Conservation (phyloP, 2,113 vertebrate species). For the Colossoma macropomum region DNA sequence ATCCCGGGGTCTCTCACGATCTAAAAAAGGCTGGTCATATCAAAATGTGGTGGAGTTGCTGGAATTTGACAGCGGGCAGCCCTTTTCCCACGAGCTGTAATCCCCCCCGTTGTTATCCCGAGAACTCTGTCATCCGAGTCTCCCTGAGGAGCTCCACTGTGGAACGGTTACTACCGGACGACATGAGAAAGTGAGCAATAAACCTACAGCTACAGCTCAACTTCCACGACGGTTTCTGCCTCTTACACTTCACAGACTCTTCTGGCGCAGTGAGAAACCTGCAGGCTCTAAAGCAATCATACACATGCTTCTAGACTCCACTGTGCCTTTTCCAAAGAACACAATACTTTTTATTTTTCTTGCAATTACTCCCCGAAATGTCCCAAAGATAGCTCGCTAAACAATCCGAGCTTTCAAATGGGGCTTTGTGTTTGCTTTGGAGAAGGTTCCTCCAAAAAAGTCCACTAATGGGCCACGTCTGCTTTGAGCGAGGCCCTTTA, state of each 20-base stretch:
- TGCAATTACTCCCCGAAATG: constrained; percentile 34
- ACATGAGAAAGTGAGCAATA: neutral
- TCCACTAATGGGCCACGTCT: constrained; percentile 3
- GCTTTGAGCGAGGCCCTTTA: constrained; percentile 2
- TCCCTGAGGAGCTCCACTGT: neutral
- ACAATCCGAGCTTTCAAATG: constrained; percentile 33
- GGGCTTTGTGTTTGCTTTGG: constrained; percentile 40
- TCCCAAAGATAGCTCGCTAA: constrained; percentile 33
- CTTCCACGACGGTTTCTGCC: neutral
- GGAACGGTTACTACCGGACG: constrained; percentile 18
- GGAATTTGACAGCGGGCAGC: constrained; percentile 14
- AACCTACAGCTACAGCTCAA: neutral
- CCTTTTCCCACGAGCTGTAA: constrained; percentile 31
- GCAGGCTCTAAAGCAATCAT: neutral
- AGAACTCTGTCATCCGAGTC: no score
- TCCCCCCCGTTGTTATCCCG: neutral
- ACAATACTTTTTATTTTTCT: constrained; percentile 29
- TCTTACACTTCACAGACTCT: neutral
- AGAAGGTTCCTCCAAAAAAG: constrained; percentile 20
- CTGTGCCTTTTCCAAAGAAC: constrained; percentile 46
- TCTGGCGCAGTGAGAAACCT: neutral
- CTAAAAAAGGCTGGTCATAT: constrained; percentile 18
- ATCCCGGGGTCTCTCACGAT: constrained; percentile 3
- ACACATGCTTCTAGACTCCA: constrained; percentile 33
- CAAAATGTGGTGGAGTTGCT: neutral